Base-by-base conservation (phyloP, 2,888 invertebrate genomes). In the Gisinianus flammeolus region DNA sequence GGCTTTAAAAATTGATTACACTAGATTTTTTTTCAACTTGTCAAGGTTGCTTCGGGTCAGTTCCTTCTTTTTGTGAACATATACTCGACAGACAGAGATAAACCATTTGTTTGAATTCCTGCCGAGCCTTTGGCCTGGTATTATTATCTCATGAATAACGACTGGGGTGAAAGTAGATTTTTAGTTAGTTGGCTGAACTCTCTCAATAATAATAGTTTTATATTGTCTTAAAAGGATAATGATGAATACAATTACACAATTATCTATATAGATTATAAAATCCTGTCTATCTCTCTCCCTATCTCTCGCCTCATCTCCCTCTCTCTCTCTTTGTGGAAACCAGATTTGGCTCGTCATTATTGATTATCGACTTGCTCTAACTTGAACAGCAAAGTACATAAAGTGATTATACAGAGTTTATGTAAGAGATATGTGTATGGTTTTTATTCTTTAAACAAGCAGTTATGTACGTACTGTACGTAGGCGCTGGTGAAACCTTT, bases 31-130 rank as follows among this genome's bases (percentile, higher is more conserved):
- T 62, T 62, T 62, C 10, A 35, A 19, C 58, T 33, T 31, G 52
- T 35, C 28, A 64, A 73, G 73, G 73, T 73, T 24, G 58, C 58
- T 62, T 74, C 66, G 33, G 74, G 74, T 74, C 73, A 73, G 64
- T 73, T 64, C 5, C 22, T 56, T n/a, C 19, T 56, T 4, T 22
- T 3, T 56, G 19, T 56, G 16, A 56, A 56, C 56, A 12, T 56
- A 22, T 56, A 56, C 56, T 56, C 5, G n/a, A 5, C 5, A n/a
- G 8, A 56, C 12, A 35, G n/a, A n/a, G 19, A 16, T 44, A 56
- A 19, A 22, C 6, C 19, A n/a, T 56, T 22, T 56, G n/a, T 16
- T 44, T 12, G 6, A 35, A 35, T 35, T 35, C 35, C 35, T 35
- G 12, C 35, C 12, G 62, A 62, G 2, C 19, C 24, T 6, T 26